A percentile compares a stretch with the other conserved stretches of the same genome.
Conservation (phyloP, 2,797 vertebrate genomes). For the Mionectes olivaceus region DNA sequence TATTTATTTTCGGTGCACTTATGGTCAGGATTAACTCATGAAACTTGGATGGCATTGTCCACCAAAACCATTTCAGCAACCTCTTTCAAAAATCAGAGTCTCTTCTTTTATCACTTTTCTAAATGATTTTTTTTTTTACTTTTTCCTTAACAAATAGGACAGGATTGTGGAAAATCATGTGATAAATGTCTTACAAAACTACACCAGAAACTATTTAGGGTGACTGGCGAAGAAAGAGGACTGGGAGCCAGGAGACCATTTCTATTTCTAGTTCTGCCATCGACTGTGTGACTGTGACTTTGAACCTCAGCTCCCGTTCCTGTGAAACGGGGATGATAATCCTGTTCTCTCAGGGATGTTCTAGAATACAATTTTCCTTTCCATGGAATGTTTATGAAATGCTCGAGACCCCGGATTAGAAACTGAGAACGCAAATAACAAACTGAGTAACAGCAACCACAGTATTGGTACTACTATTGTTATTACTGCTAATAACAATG, state of each 20-base stretch:
- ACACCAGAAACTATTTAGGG: constrained; percentile 59
- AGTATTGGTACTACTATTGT: background rate
- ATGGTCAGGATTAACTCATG: constrained; percentile 57
- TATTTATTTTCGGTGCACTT: constrained; percentile 51
- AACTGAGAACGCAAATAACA: background rate
- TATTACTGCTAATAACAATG: background rate
- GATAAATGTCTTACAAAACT: constrained; percentile 46
- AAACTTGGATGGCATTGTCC: background rate
- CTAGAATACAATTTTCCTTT: background rate
- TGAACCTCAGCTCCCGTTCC: constrained; percentile 35
- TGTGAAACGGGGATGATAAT: constrained; percentile 27
- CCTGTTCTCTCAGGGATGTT: background rate
- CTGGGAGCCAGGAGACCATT: constrained; percentile 66
- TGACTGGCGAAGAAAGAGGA: constrained; percentile 55
- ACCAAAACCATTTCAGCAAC: background rate
- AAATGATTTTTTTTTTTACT: background rate
- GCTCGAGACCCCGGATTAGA: background rate
- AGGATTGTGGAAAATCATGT: constrained; percentile 26
- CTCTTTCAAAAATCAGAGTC: background rate
- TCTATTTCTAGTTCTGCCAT: constrained; percentile 65
- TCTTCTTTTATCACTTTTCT: background rate
- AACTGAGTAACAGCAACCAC: background rate
- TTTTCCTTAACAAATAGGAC: constrained; percentile 18
- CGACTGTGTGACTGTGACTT: constrained; percentile 36
- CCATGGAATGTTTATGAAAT: background rate